A percentile compares a stretch with the other conserved stretches of the same genome.
These are phyloP conservation scores for Bucorvus abyssinicus DNA, from an alignment of 2,797 vertebrate species.

Conservation along the genomic window DNA sequence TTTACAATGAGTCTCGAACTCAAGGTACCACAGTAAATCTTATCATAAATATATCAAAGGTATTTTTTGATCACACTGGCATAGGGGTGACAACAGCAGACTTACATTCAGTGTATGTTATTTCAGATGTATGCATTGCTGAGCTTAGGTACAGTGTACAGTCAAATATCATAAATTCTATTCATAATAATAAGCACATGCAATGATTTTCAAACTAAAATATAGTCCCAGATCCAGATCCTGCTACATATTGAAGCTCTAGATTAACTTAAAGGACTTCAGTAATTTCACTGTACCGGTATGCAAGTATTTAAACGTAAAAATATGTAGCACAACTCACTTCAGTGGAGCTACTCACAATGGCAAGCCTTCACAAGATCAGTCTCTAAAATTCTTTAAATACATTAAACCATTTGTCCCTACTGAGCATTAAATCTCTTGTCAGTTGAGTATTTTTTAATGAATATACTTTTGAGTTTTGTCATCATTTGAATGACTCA, in stretches of 20 bases:
- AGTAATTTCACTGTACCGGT: background rate
- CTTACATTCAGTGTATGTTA: background rate
- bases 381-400: slow-evolving; percentile 48
- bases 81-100: background rate
- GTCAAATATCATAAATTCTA: background rate
- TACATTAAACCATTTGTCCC: slow-evolving; percentile 27
- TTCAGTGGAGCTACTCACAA: background rate
- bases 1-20: background rate
- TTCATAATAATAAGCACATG: fast-evolving
- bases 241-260: background rate
- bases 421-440: slow-evolving; percentile 71
- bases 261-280: background rate
- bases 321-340: background rate
- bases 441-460: slow-evolving; percentile 71
- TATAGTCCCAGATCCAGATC: background rate
- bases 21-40: background rate
- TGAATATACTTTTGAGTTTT: slow-evolving; percentile 73
- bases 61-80: background rate
- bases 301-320: background rate
- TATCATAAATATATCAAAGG: background rate
- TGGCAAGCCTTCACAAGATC: background rate
- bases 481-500: slow-evolving; percentile 59
- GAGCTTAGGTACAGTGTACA: background rate
- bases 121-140: background rate
- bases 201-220: background rate